Evolutionary conservation across 2,113 vertebrate species (phyloP).

Genomic region (Pachyramphus minor): DNA sequence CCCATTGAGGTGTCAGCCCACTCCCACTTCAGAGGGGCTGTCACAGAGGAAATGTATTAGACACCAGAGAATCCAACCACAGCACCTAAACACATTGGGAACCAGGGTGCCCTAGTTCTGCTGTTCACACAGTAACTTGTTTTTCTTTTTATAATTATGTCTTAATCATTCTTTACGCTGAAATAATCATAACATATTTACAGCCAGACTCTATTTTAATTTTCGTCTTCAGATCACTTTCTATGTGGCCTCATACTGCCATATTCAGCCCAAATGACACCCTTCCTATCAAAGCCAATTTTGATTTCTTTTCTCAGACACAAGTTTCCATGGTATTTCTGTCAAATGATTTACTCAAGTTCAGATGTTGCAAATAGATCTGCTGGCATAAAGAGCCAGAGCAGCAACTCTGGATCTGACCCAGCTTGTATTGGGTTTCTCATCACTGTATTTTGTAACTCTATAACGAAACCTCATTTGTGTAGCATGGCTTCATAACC

Average conservation of each 20-base stretch:
- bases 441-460: constrained; percentile 49
- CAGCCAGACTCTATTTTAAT: constrained; percentile 44
- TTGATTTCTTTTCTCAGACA: constrained; percentile 66
- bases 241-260: constrained; percentile 58
- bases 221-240: constrained; percentile 59
- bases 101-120: constrained; percentile 51
- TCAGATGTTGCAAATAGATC: constrained; percentile 24
- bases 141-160: constrained; percentile 56
- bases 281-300: constrained; percentile 46
- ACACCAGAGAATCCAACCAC: neutral
- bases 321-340: constrained; percentile 49
- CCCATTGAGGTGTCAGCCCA: neutral
- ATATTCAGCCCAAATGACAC: constrained; percentile 47
- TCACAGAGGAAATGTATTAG: neutral
- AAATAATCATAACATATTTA: constrained; percentile 64
- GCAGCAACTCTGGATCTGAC: neutral
- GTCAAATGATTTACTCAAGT: constrained; percentile 28
- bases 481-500: constrained; percentile 61
- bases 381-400: neutral
- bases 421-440: constrained; percentile 43
- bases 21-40: neutral
- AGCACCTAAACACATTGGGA: neutral
- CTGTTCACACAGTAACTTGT: constrained; percentile 43
- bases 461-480: constrained; percentile 54
- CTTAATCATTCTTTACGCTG: constrained; percentile 59